phyloP scores from a whole-genome alignment of 2,888 invertebrate genomes.

The Muscina levida region DNA sequence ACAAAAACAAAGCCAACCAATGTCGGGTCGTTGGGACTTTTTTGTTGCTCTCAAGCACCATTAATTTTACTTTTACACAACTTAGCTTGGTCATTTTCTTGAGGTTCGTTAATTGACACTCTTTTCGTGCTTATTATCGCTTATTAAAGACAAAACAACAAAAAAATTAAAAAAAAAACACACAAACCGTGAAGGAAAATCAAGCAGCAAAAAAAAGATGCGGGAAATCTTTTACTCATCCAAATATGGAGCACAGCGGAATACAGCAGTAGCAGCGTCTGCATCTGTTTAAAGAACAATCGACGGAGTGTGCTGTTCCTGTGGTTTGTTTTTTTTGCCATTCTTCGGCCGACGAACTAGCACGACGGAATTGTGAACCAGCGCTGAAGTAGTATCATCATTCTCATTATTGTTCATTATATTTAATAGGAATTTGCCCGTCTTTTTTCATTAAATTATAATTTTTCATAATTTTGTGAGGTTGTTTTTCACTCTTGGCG shows the following conservation, averaged over 20 bases:
- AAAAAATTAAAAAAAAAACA: neutral
- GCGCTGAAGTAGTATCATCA: slow-evolving; percentile 40
- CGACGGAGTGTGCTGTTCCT: neutral
- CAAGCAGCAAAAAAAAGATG: slow-evolving; percentile 3
- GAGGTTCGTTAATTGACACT: slow-evolving; percentile 65
- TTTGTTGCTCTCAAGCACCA: slow-evolving; percentile 47
- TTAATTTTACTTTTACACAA: slow-evolving; percentile 66
- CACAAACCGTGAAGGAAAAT: too few species aligned
- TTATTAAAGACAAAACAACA: slow-evolving; percentile 21
- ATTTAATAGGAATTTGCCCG: slow-evolving; percentile 55
- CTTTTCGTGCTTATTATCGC: slow-evolving; percentile 63
- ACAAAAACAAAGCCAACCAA: slow-evolving; percentile 20
- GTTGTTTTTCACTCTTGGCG: slow-evolving; percentile 21
- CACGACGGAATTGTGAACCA: neutral
- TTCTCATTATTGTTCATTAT: slow-evolving; percentile 63
- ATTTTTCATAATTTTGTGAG: slow-evolving; percentile 56
- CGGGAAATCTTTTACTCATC: slow-evolving; percentile 8
- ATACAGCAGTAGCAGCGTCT: slow-evolving; percentile 37
- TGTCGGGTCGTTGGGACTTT: neutral
- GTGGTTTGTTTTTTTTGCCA: neutral
- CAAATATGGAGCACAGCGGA: slow-evolving; percentile 31
- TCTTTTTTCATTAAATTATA: slow-evolving; percentile 56
- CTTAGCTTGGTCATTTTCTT: slow-evolving; percentile 65
- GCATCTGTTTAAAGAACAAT: slow-evolving; percentile 20
- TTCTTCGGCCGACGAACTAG: neutral